Conservation (phyloP, 2,888 invertebrate genomes). For the Chloroclystis v-ata region DNA sequence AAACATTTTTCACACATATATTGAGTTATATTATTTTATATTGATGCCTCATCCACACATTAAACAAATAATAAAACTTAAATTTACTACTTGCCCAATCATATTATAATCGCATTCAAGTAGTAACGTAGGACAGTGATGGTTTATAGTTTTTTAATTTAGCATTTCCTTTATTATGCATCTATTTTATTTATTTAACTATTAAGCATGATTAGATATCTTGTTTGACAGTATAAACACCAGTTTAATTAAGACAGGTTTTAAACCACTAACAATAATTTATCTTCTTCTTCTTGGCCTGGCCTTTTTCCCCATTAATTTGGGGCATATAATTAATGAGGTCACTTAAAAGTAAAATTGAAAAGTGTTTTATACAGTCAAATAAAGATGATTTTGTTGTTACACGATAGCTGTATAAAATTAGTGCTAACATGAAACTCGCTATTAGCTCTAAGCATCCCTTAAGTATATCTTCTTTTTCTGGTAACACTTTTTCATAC, state of each 20-base stretch:
- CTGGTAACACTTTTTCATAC: conserved; percentile 7
- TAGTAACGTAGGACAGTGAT: too few relatives aligned
- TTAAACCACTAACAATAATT: too few relatives aligned
- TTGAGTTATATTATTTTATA: background rate
- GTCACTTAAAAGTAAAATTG: too few relatives aligned
- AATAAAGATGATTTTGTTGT: conserved; percentile 22
- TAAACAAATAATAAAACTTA: too few relatives aligned
- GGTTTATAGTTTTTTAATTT: too few relatives aligned
- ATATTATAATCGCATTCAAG: too few relatives aligned
- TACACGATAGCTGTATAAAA: conserved; percentile 47
- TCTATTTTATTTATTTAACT: background rate
- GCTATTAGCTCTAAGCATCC: conserved; percentile 46
- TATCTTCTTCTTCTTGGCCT: too few relatives aligned
- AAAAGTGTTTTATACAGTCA: conserved; percentile 11
- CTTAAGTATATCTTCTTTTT: conserved; percentile 36
- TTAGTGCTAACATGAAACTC: conserved; percentile 59
- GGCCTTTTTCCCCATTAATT: too few relatives aligned
- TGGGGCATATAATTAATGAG: too few relatives aligned
- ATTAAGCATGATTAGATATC: background rate
- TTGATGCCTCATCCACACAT: too few relatives aligned
- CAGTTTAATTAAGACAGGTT: too few relatives aligned
- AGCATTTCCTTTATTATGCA: background rate
- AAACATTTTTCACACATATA: background rate
- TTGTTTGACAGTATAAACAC: background rate
- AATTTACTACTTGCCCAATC: too few relatives aligned